Evolutionary conservation across 2,888 invertebrate species (phyloP), one percentile per base, ranked within the genome.

Genomic region (Dasypogon diadema): DNA sequence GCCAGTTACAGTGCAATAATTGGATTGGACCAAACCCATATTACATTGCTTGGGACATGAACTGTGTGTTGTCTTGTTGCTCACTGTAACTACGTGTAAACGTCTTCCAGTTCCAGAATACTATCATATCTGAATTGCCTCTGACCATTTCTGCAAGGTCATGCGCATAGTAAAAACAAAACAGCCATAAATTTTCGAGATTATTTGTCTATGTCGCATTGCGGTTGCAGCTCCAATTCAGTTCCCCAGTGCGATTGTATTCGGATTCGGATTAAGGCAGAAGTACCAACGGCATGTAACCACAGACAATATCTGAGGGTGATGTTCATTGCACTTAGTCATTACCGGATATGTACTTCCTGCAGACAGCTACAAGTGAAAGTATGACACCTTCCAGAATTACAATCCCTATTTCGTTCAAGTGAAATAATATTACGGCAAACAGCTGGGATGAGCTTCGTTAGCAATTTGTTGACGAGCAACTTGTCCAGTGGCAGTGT

Each of bases 201-300:
- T 73, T 73, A 56, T 73, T 73, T 73, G 56, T 55, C 56, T 30
- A 78, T 79, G 80, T 80, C 80, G 80, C 80, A 80, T 78, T 80
- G 80, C 80, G 80, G 80, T 77, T 79, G 79, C 79, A 79, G 79
- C 76, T 78, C 79, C 72, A 22, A 56, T 42, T 26, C 10, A 22
- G 48, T n/a, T 22, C 46, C 21, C 48, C 10, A 22, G 48, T n/a
- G 46, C 46, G 24, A 65, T 46, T 37, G 48, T 24, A 46, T 65
- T 65, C 24, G 24, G 48, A 46, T 65, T 65, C 24, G 26, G 26
- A 16, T 26, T 22, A 16, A 34, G 22, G 46, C 24, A n/a, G n/a
- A n/a, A n/a, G n/a, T n/a, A n/a, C n/a, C n/a, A 46, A 37, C 14
- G 16, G 46, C 65, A 65, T 46, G 21, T 46, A 65, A 14, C 65